phyloP scores from a whole-genome alignment of 2,888 invertebrate genomes.

The Drosophila colorata region DNA sequence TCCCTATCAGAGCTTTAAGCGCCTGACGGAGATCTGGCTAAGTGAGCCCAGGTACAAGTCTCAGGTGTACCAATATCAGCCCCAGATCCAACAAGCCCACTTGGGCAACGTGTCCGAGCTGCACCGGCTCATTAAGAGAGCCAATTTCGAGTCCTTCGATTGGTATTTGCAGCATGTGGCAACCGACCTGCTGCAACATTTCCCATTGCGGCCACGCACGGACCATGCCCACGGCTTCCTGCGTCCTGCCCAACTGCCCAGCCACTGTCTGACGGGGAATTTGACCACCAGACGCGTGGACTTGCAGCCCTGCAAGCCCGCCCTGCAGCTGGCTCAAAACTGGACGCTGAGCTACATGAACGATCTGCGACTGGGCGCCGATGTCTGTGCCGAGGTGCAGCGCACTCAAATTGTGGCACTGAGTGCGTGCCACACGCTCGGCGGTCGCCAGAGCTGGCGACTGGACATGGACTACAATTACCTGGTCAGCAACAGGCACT shows the following conservation, averaged over 20 bases:
- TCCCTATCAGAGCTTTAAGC: slow-evolving; percentile 90
- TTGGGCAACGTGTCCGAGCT: slow-evolving; percentile 32
- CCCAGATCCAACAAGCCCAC: slow-evolving; percentile 90
- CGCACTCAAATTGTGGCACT: slow-evolving; percentile 90
- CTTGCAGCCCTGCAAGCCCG: slow-evolving; percentile 56
- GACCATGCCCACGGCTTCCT: slow-evolving; percentile 93
- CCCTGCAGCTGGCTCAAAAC: slow-evolving; percentile 58
- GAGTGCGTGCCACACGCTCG: slow-evolving; percentile 94
- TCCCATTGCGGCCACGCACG: slow-evolving; percentile 93
- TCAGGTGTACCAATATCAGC: slow-evolving; percentile 91
- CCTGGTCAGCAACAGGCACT: slow-evolving; percentile 43
- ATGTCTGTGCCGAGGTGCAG: slow-evolving; percentile 93
- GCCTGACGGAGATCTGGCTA: slow-evolving; percentile 98
- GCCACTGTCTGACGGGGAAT: slow-evolving; percentile 87
- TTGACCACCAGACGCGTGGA: slow-evolving; percentile 28
- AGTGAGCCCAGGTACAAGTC: slow-evolving; percentile 93
- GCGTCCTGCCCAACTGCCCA: slow-evolving; percentile 86
- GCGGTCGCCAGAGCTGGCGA: slow-evolving; percentile 96
- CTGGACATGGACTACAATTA: slow-evolving; percentile 88
- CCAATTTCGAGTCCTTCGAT: slow-evolving; percentile 89
- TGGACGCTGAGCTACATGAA: slow-evolving; percentile 75
- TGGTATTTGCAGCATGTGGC: slow-evolving; percentile 97
- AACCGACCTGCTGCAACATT: slow-evolving; percentile 93
- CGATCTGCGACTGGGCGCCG: slow-evolving; percentile 84
- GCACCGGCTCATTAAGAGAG: slow-evolving; percentile 76